These are phyloP conservation scores for Metalampra italica DNA, from an alignment of 2,888 invertebrate genomes.

Conservation along the genomic window DNA sequence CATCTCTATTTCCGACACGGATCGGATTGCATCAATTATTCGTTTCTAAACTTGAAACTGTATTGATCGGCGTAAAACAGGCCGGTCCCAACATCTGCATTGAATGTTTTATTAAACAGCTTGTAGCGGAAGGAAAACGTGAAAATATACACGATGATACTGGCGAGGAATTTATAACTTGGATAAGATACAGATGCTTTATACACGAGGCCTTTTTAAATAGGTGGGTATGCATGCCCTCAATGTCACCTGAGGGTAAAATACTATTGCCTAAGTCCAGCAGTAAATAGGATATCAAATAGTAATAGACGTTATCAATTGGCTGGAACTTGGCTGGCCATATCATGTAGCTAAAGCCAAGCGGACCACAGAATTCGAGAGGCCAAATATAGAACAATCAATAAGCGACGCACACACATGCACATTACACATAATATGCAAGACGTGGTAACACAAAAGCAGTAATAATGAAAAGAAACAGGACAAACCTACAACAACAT, in stretches of 20 bases:
- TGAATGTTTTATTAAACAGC: slow-evolving; percentile 8
- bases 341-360: not conserved
- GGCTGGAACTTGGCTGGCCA: not conserved
- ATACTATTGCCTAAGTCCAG: no score
- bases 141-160: not conserved
- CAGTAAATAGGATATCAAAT: no score
- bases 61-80: slow-evolving; percentile 23
- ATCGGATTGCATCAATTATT: slow-evolving; percentile 42
- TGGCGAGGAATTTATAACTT: no score
- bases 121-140: not conserved
- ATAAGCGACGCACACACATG: slow-evolving; percentile 7
- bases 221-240: no score
- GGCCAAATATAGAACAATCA: slow-evolving; percentile 16
- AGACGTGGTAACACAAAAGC: not conserved
- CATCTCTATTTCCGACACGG: slow-evolving; percentile 28
- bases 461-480: no score
- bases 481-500: no score
- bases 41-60: slow-evolving; percentile 16
- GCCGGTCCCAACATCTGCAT: slow-evolving; percentile 20
- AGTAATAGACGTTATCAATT: not conserved
- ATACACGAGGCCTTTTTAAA: no score
- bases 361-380: not conserved
- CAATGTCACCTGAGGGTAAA: no score
- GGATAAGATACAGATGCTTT: no score
- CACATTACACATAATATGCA: not conserved